Base-by-base conservation (phyloP, 2,888 invertebrate genomes). In the Drosophila atroscutellata region DNA sequence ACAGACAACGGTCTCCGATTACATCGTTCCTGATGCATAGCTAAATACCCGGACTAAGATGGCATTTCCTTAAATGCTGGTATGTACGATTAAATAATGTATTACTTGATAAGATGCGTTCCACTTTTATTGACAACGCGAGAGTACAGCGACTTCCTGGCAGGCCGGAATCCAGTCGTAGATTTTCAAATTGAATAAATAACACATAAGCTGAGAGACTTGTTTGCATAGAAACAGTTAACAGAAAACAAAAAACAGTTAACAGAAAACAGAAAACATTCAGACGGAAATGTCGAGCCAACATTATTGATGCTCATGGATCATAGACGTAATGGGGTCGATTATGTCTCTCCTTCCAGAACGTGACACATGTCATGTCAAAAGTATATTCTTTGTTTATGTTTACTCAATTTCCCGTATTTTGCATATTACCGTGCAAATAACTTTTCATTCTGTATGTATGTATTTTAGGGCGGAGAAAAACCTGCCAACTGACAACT, bases 11-110 rank as follows among this genome's bases (percentile, higher is more conserved):
- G 26, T 34, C 50, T 42, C 34, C 49, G 34, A 37, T 37, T 45
- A 28, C 9, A 50, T 52, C 15, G 36, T 68, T 68, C 24, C 51
- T 74, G 47, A 28, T 51, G 37, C 55, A 45, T 55, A 18, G 15
- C 26, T 18, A 20, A 39, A 24, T 30, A 45, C 15, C 24, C n/a
- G 20, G 11, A 28, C 7, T 2, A 36, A 39, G 30, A 15, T n/a
- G 24, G 13, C 20, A 9, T 37, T n/a, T 45, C 11, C 3, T 26
- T 32, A 52, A 18, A 11, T 42, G 32, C 3, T 26, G 42, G 32
- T 45, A 42, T 20, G 39, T 32, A 56, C 39, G 45, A 20, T 26
- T 26, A 32, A 30, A 18, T 39, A 18, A 30, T 15, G 30, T 28
- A 49, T 39, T 9, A 28, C 26, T 34, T 26, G 8, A 45, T 39